Base-by-base conservation (phyloP, 2,113 vertebrate species). In the Phocoena phocoena region DNA sequence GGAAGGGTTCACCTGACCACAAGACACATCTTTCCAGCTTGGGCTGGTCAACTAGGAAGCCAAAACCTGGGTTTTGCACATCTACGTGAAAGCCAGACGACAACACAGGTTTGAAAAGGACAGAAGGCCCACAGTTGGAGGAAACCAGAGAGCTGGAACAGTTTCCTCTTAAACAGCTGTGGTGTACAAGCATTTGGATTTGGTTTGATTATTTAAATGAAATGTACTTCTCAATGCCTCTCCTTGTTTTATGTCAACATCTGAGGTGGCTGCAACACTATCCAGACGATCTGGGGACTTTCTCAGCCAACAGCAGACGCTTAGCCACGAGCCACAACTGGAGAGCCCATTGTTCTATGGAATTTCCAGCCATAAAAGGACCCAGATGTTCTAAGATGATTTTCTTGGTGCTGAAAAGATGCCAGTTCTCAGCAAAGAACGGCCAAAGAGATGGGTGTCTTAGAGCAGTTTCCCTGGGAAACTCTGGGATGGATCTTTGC, bases 161-260 rank as follows among this genome's bases (percentile, higher is more conserved):
- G 31, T 71, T 90, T 55, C 50, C 53, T 70, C 28, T 23, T n/a
- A 25, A 67, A 71, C 98, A 97, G 93, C 97, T 97, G 97, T 58
- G 91, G 68, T 71, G 76, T 55, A 11, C 15, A 9, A 67, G 86
- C 15, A 4, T 93, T 88, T 88, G 95, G 91, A 92, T 95, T 83
- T 62, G n/a, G 88, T 91, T 90, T 91, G 77, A 92, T 93, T 96
- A 70, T 96, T 96, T 96, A 91, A 92, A 76, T 88, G 62, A 60
- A 83, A 93, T 94, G 82, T 86, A 41, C 88, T 96, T 95, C 97
- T 93, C 83, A 60, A 93, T 93, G 95, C 90, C 91, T 96, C 50
- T 77, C 89, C 83, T 92, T 95, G 97, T 97, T 97, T 97, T 96
- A 44, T 96, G 60, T 82, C 93, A 97, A 97, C 96, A 98, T 90